phyloP scores from a whole-genome alignment of 2,797 vertebrate genomes.

The Gobio occitaniae region DNA sequence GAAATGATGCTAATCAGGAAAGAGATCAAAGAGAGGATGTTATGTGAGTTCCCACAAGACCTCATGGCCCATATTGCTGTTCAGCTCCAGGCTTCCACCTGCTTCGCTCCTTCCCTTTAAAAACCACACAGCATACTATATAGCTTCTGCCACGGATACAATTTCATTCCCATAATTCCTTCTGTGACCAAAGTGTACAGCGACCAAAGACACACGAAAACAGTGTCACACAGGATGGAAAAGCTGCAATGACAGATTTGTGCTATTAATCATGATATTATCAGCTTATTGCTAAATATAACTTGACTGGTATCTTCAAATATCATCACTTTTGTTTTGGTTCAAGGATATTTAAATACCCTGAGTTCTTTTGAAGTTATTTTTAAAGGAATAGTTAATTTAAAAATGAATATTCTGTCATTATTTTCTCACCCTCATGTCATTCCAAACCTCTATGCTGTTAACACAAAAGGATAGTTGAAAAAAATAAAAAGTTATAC shows the following conservation, averaged over 20 bases:
- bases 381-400: background rate
- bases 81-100: slow-evolving; percentile 45
- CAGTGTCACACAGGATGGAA: background rate
- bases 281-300: slow-evolving; percentile 5
- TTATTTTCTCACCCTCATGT: background rate
- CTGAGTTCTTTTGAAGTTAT: background rate
- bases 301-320: background rate
- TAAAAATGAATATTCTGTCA: background rate
- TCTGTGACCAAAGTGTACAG: background rate
- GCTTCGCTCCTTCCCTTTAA: slow-evolving; percentile 24
- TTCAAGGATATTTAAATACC: slow-evolving; percentile 2
- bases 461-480: background rate
- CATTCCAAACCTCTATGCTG: background rate
- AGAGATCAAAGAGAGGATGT: slow-evolving; percentile 51
- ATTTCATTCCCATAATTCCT: background rate
- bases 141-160: background rate
- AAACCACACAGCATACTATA: background rate
- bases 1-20: slow-evolving; percentile 47
- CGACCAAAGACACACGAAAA: background rate
- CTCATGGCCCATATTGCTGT: slow-evolving; percentile 47
- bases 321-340: background rate
- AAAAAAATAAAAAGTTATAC: background rate
- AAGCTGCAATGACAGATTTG: background rate
- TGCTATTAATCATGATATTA: background rate
- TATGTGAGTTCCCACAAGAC: slow-evolving; percentile 45